phyloP scores from a whole-genome alignment of 2,797 vertebrate species.

The Vespertilio murinus region DNA sequence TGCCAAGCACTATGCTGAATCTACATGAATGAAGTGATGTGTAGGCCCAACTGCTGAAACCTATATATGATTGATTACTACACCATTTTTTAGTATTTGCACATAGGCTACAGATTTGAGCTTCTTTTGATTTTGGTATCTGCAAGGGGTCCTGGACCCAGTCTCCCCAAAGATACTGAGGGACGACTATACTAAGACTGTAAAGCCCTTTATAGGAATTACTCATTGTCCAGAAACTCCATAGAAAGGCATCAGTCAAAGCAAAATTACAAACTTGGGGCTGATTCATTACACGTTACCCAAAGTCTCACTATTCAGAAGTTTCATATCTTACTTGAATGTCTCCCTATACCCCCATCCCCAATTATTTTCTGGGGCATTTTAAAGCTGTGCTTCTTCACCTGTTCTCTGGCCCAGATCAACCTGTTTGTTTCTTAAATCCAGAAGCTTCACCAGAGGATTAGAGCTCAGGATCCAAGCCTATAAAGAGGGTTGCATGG shows the following conservation, averaged over 20 bases:
- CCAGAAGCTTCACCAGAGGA: conserved; percentile 43
- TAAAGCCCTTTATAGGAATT: conserved; percentile 24
- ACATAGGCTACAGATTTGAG: background rate
- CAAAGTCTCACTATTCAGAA: conserved; percentile 30
- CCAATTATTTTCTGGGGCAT: conserved; percentile 62
- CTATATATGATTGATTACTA: background rate
- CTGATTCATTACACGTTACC: conserved; percentile 17
- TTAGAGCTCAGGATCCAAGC: conserved; percentile 11
- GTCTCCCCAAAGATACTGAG: background rate
- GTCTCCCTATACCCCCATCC: background rate
- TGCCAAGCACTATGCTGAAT: background rate
- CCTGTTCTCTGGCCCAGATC: conserved; percentile 49
- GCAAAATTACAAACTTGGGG: conserved; percentile 29
- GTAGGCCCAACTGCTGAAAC: background rate
- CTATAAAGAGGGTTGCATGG: conserved; percentile 50
- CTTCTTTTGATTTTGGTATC: background rate
- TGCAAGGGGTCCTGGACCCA: background rate
- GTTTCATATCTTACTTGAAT: conserved; percentile 33
- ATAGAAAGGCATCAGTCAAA: background rate
- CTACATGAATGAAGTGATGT: background rate
- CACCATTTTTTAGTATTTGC: background rate
- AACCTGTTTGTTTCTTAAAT: conserved; percentile 55
- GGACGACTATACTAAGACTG: background rate
- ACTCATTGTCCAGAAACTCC: background rate
- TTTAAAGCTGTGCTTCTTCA: conserved; percentile 42